These are phyloP conservation scores for Tenthredo notha DNA, from an alignment of 2,888 invertebrate genomes.

Conservation along the genomic window DNA sequence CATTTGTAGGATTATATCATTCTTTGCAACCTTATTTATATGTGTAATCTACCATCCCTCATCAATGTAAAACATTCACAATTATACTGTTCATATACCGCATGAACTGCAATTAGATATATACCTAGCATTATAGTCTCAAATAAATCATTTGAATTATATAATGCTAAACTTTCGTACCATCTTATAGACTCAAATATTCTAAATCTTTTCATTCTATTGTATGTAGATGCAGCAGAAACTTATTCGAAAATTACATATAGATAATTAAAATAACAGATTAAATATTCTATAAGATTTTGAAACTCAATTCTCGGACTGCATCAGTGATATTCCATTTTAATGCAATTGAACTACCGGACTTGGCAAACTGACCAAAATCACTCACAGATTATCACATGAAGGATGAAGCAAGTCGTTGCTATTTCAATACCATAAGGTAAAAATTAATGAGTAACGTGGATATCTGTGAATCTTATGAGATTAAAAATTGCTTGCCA, in stretches of 20 bases:
- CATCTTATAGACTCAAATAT: neutral
- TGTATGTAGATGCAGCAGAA: neutral
- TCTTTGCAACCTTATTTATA: constrained; percentile 12
- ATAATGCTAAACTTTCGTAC: neutral
- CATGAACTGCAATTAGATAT: neutral
- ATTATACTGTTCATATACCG: constrained; percentile 32
- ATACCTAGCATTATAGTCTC: constrained; percentile 6
- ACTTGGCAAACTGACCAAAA: neutral
- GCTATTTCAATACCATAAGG: neutral
- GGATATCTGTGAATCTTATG: constrained; percentile 3
- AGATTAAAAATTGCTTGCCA: neutral
- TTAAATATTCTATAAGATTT: constrained; percentile 21
- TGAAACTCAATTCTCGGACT: neutral
- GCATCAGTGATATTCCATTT: neutral
- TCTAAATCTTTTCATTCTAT: constrained; percentile 8
- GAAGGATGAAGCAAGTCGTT: neutral
- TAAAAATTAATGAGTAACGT: neutral
- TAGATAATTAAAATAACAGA: neutral
- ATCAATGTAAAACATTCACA: constrained; percentile 27
- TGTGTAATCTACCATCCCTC: neutral
- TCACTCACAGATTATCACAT: neutral
- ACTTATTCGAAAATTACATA: neutral
- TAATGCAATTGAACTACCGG: neutral
- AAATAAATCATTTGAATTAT: neutral
- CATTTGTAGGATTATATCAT: constrained; percentile 37